Evolutionary conservation across 2,888 invertebrate genomes (phyloP).

Genomic region (Gryllus longicercus): DNA sequence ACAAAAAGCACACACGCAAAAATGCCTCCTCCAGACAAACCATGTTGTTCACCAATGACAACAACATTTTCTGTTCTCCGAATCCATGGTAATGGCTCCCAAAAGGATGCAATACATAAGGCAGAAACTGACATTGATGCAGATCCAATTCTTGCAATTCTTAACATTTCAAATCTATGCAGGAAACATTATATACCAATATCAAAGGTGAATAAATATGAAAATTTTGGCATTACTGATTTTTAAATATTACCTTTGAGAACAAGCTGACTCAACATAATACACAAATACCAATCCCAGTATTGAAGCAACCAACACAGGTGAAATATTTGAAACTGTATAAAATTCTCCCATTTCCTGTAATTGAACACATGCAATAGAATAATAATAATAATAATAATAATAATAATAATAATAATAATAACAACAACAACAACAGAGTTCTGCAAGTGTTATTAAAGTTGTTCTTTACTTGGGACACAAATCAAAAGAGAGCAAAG

Average conservation of each 20-base stretch:
- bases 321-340: slow-evolving; percentile 29
- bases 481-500: too few species aligned
- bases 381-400: too few species aligned
- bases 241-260: slow-evolving; percentile 42
- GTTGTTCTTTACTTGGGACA: too few species aligned
- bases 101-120: slow-evolving; percentile 33
- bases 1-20: slow-evolving; percentile 49
- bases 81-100: slow-evolving; percentile 26
- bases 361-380: not conserved
- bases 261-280: slow-evolving; percentile 48
- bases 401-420: too few species aligned
- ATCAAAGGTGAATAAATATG: not conserved
- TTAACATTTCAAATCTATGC: slow-evolving; percentile 33
- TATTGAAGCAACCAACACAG: slow-evolving; percentile 39
- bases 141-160: slow-evolving; percentile 35
- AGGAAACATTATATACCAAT: not conserved
- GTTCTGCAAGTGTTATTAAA: too few species aligned
- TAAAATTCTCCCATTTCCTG: slow-evolving; percentile 27
- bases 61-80: not conserved
- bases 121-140: slow-evolving; percentile 32
- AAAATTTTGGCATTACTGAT: not conserved
- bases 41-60: slow-evolving; percentile 45
- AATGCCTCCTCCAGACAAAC: slow-evolving; percentile 49
- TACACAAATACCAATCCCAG: slow-evolving; percentile 51
- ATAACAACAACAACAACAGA: too few species aligned